These are phyloP conservation scores for Mesitornis unicolor DNA, from an alignment of 2,113 vertebrate genomes.

Conservation along the genomic window DNA sequence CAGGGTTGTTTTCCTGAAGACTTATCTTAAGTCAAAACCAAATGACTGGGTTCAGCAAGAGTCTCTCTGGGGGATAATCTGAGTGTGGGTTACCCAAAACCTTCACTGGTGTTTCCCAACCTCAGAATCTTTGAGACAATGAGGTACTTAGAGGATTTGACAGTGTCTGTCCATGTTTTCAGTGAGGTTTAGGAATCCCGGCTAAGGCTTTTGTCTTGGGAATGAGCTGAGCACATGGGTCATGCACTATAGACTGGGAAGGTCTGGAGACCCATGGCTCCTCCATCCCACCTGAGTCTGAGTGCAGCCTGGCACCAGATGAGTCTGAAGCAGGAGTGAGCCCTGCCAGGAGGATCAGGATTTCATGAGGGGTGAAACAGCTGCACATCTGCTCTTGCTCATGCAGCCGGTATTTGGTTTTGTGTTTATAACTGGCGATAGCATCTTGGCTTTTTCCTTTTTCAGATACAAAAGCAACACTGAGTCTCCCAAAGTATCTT, in stretches of 20 bases:
- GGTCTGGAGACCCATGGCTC: background rate
- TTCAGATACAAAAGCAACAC: background rate
- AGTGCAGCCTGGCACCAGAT: background rate
- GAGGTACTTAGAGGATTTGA: background rate
- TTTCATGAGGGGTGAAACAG: background rate
- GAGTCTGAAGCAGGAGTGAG: background rate
- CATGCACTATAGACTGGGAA: background rate
- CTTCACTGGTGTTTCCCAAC: background rate
- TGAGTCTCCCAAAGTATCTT: background rate
- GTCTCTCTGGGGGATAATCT: background rate
- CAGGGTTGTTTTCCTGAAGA: background rate
- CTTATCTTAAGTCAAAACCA: background rate
- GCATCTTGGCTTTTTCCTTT: background rate
- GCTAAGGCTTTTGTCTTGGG: background rate
- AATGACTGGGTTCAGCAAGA: background rate
- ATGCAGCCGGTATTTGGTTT: background rate
- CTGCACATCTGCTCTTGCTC: background rate
- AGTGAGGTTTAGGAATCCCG: background rate
- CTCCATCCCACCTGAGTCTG: background rate
- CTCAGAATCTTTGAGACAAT: background rate
- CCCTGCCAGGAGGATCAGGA: background rate
- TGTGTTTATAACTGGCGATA: background rate
- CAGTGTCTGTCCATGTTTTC: background rate
- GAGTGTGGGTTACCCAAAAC: background rate
- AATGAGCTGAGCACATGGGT: fast-evolving